These are phyloP conservation scores for Naso thynnoides DNA, from an alignment of 2,797 vertebrate genomes.

Conservation along the genomic window DNA sequence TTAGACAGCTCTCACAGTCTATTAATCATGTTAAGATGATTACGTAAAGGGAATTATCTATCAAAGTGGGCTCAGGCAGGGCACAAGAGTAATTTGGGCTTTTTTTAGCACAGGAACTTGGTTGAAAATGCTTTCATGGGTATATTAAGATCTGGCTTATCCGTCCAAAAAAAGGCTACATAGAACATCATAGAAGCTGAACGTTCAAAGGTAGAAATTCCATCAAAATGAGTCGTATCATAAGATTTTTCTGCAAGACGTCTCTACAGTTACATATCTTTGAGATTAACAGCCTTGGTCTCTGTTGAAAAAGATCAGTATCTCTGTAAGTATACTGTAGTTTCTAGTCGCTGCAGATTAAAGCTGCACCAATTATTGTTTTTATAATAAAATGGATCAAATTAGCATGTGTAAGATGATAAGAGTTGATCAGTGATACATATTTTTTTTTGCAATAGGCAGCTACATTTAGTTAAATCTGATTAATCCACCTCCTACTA, in stretches of 20 bases:
- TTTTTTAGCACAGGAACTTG: constrained; percentile 44
- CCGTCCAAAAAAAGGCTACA: constrained; percentile 33
- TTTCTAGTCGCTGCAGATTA: not conserved
- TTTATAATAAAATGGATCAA: not conserved
- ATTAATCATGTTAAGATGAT: constrained; percentile 80
- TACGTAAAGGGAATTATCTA: constrained; percentile 75
- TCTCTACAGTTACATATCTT: not conserved
- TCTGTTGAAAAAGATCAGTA: not conserved
- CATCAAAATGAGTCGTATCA: not conserved
- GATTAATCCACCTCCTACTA: too few relatives aligned
- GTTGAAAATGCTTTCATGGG: constrained; percentile 47
- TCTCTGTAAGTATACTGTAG: not conserved
- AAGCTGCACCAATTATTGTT: not conserved
- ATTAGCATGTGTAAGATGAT: not conserved
- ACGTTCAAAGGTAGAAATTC: constrained; percentile 32
- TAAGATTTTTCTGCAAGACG: not conserved
- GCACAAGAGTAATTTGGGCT: constrained; percentile 64
- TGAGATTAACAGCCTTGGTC: not conserved
- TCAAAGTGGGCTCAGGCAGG: constrained; percentile 61
- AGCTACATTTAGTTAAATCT: too few relatives aligned
- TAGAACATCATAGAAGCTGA: constrained; percentile 21
- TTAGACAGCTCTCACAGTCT: constrained; percentile 63
- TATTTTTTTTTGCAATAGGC: too few relatives aligned
- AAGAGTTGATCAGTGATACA: too few relatives aligned
- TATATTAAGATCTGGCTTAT: constrained; percentile 45